These are phyloP conservation scores for Dynastes hyllus DNA, from an alignment of 2,888 invertebrate genomes.

Conservation along the genomic window DNA sequence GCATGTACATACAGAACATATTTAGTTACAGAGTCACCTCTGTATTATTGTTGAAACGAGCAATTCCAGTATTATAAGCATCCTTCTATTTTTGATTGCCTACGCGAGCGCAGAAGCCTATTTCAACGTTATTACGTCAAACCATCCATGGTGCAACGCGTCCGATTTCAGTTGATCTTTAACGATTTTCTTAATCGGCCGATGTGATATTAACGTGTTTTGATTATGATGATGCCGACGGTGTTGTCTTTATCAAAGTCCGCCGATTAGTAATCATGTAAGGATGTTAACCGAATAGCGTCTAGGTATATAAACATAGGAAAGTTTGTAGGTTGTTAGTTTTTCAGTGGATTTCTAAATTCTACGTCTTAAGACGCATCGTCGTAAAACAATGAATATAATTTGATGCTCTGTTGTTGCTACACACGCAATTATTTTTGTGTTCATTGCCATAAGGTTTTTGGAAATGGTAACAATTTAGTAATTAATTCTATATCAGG, in stretches of 20 bases:
- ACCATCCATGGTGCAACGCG: neutral
- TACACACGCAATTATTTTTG: too few species aligned
- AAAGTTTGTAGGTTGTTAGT: neutral
- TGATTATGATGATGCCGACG: neutral
- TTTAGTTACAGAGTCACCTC: neutral
- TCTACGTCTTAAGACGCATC: too few species aligned
- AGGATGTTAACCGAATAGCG: neutral
- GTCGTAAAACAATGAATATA: too few species aligned
- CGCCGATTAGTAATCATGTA: neutral
- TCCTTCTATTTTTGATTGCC: conserved; percentile 11
- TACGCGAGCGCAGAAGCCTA: too few species aligned
- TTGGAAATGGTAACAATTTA: too few species aligned
- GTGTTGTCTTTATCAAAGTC: neutral
- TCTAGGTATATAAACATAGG: neutral
- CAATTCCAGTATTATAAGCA: conserved; percentile 10
- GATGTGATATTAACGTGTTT: neutral
- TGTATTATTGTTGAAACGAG: neutral
- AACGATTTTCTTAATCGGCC: neutral
- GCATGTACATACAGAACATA: neutral
- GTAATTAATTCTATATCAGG: too few species aligned
- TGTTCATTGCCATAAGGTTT: too few species aligned
- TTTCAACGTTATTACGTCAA: too few species aligned
- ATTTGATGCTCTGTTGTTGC: too few species aligned
- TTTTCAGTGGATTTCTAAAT: too few species aligned
- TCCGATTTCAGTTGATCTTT: neutral